These are phyloP conservation scores for Dunckerocampus dactyliophorus DNA, from an alignment of 2,113 vertebrate genomes.

Conservation along the genomic window DNA sequence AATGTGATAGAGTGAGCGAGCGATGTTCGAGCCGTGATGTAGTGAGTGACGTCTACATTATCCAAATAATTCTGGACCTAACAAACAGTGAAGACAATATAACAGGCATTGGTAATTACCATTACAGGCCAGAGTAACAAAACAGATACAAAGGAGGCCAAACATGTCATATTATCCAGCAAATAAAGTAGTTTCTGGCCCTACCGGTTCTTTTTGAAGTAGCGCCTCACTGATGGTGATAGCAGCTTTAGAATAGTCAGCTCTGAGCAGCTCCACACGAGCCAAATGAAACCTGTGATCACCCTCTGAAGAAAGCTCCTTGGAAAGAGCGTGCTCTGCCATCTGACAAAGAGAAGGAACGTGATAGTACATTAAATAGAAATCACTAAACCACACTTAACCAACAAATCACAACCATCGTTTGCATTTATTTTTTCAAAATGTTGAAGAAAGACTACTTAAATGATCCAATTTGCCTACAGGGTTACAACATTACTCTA, in stretches of 20 bases:
- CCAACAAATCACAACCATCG: background rate
- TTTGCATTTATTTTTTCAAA: background rate
- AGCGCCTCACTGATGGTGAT: constrained; percentile 41
- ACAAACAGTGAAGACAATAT: too few relatives aligned
- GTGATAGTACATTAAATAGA: too few relatives aligned
- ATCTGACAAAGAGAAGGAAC: constrained; percentile 38
- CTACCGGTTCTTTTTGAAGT: constrained; percentile 35
- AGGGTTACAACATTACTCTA: background rate
- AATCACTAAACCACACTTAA: background rate
- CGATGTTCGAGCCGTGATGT: too few relatives aligned
- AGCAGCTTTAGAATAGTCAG: constrained; percentile 45
- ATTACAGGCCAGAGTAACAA: too few relatives aligned
- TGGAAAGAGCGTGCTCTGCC: constrained; percentile 43
- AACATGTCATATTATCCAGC: background rate
- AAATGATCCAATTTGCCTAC: background rate
- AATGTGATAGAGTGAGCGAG: too few relatives aligned
- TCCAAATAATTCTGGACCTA: too few relatives aligned
- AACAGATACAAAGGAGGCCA: too few relatives aligned
- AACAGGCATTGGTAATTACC: too few relatives aligned
- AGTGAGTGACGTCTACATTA: too few relatives aligned
- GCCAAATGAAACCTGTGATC: constrained; percentile 33
- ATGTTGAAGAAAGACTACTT: background rate
- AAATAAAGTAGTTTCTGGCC: background rate
- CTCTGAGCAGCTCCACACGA: constrained; percentile 44
- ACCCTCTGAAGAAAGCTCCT: constrained; percentile 39